Conservation (phyloP, 2,888 invertebrate genomes). For the Mesochorus sp. region DNA sequence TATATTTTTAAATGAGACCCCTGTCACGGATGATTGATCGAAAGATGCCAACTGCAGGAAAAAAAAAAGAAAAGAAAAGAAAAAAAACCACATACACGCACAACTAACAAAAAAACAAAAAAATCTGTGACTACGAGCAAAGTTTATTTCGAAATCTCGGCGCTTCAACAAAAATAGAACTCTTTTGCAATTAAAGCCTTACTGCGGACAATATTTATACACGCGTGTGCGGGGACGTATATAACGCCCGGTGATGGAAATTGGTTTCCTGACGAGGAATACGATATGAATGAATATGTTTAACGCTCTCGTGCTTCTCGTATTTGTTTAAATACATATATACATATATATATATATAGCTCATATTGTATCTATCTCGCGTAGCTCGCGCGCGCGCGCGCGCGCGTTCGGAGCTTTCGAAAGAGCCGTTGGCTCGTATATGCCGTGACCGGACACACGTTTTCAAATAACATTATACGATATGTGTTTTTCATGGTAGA, state of each 20-base stretch:
- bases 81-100: too few species aligned
- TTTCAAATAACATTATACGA: constrained; percentile 64
- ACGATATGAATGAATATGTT: constrained; percentile 44
- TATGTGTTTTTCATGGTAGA: constrained; percentile 61
- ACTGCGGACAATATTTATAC: too few species aligned
- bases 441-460: constrained; percentile 59
- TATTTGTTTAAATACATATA: neutral
- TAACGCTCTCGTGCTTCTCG: constrained; percentile 13
- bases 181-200: too few species aligned
- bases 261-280: constrained; percentile 43
- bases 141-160: too few species aligned
- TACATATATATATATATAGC: neutral
- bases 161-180: too few species aligned
- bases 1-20: neutral
- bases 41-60: too few species aligned
- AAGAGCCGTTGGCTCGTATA: constrained; percentile 56
- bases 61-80: too few species aligned
- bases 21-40: constrained; percentile 11
- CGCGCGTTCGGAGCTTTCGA: constrained; percentile 9
- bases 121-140: too few species aligned
- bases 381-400: neutral
- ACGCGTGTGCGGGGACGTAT: neutral
- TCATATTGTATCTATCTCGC: neutral
- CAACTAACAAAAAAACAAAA: neutral
- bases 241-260: too few species aligned